Base-by-base conservation (phyloP, 2,113 vertebrate species). In the Gorsachius goisagi region DNA sequence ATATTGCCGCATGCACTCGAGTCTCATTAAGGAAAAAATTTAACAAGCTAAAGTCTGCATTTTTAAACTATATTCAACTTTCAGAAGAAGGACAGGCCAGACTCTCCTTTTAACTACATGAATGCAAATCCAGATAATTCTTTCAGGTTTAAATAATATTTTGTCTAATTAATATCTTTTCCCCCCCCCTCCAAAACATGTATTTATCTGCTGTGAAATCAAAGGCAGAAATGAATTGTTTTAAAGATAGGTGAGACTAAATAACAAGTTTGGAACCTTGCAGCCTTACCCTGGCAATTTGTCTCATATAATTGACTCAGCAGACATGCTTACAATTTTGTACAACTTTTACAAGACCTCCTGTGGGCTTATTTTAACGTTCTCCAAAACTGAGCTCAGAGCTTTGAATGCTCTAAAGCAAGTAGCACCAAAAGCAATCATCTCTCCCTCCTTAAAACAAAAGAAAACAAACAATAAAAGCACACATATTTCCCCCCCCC, bases 311-410 rank as follows among this genome's bases (percentile, higher is more conserved):
- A 96, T 67, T 92, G 94, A 96, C 96, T 92, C 93, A 44, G 84
- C 89, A 95, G 94, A 97, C 93, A 94, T 17, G 50, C 94, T 89
- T 87, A 96, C 95, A 64, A 89, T 90, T 96, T 95, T 84, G 94
- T 83, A 95, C 81, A 96, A 96, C 91, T 96, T 97, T 95, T 92
- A 95, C 71, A 96, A 95, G 95, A 94, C 91, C 94, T 97, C 96
- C 94, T 87, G 77, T 95, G 89, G 94, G 53, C 87, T 95, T 91
- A 83, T 85, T 97, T 94, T 88, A 94, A 91, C 1, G 0, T 88
- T 79, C 84, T 93, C 92, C 94, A 95, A 96, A 94, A 92, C 35
- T 44, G 33, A 92, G 72, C 96, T 93, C 60, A 82, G 88, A 85
- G 83, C 88, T 93, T 82, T 89, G 55, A 89, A 89, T 0, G 6